Percentiles rank a stretch among this genome's conserved stretches.
Conservation (phyloP, 2,113 vertebrate species). For the human (Homo sapiens) region DNA sequence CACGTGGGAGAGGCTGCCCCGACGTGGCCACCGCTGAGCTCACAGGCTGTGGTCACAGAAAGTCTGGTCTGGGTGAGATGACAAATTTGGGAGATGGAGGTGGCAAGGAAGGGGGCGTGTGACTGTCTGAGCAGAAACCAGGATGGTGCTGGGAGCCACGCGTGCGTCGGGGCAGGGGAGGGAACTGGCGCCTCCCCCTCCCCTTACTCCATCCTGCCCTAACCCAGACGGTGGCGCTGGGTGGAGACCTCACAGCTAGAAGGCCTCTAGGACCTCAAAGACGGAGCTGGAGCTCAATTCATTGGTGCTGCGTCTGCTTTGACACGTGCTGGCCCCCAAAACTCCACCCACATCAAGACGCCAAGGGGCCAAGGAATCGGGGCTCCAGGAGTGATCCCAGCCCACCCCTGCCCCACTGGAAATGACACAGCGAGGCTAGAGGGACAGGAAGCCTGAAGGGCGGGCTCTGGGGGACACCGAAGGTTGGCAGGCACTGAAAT, state of each 20-base stretch:
- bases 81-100: neutral
- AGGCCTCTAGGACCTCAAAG: neutral
- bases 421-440: accelerated
- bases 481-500: neutral
- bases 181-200: neutral
- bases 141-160: neutral
- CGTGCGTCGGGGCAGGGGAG: neutral
- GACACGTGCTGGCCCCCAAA: no score
- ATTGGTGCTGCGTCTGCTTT: no score
- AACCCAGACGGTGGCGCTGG: neutral
- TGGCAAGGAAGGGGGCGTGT: neutral
- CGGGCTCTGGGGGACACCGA: no score
- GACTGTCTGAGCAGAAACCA: neutral
- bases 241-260: neutral
- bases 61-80: neutral
- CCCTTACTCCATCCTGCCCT: neutral
- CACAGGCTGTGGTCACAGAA: neutral
- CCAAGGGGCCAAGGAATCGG: accelerated
- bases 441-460: neutral
- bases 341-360: neutral
- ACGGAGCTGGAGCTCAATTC: neutral
- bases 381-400: neutral
- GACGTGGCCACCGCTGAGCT: neutral
- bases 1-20: no score
- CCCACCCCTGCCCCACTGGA: neutral